phyloP scores from a whole-genome alignment of 2,888 invertebrate species.

The Achlya flavicornis region DNA sequence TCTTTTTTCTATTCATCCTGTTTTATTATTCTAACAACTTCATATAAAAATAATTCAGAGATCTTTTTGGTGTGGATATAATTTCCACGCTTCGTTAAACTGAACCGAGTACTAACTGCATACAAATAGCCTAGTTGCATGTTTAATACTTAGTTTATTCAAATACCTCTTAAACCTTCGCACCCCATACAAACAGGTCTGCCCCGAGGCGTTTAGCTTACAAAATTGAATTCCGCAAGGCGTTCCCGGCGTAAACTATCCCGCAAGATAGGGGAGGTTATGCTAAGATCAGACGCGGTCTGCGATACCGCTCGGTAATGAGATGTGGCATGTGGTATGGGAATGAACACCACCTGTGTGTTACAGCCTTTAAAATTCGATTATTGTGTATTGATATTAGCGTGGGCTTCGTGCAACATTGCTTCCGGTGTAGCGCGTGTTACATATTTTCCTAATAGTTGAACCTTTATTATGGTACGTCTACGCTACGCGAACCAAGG shows the following conservation, averaged over 20 bases:
- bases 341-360: conserved; percentile 29
- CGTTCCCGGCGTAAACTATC: conserved; percentile 70
- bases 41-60: too few relatives aligned
- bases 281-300: conserved; percentile 39
- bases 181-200: conserved; percentile 9
- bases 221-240: conserved; percentile 73
- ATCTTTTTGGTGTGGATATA: too few relatives aligned
- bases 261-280: conserved; percentile 49
- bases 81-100: not conserved
- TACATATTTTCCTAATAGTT: not conserved
- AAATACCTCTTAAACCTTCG: conserved; percentile 1
- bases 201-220: conserved; percentile 45
- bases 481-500: too few relatives aligned
- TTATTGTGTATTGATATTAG: conserved; percentile 33
- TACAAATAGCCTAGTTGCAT: not conserved
- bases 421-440: not conserved
- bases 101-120: not conserved
- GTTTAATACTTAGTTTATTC: not conserved
- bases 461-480: too few relatives aligned
- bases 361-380: conserved; percentile 31
- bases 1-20: too few relatives aligned
- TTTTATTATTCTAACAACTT: too few relatives aligned
- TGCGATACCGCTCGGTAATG: conserved; percentile 8
- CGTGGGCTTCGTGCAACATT: not conserved
- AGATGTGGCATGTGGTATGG: conserved; percentile 2